Evolutionary conservation across 2,888 invertebrate species (phyloP).

Genomic region (Tipula helvola): DNA sequence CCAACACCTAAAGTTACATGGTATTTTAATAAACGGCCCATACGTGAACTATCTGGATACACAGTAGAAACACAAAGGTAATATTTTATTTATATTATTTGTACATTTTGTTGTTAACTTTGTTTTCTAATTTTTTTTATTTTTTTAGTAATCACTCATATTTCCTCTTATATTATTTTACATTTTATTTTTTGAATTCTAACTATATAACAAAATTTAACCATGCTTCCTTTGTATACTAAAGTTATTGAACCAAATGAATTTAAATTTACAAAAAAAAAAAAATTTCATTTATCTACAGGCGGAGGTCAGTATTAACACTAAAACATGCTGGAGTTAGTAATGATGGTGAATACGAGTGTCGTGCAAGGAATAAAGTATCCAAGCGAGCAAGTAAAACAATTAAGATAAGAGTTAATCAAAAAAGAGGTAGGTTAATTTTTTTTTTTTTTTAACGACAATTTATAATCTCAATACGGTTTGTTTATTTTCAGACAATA

Average conservation of each 20-base stretch:
- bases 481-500: not conserved
- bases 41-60: slow-evolving; percentile 33
- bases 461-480: not conserved
- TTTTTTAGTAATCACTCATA: slow-evolving; percentile 6
- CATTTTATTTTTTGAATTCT: not conserved
- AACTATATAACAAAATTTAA: not conserved
- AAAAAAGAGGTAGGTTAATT: not conserved
- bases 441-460: not conserved
- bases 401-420: slow-evolving; percentile 30
- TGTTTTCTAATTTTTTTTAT: not conserved
- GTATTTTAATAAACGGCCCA: slow-evolving; percentile 60
- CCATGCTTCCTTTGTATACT: not conserved
- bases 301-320: slow-evolving; percentile 73
- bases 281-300: slow-evolving; percentile 35
- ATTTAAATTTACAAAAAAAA: not conserved
- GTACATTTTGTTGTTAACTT: not conserved
- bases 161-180: slow-evolving; percentile 5
- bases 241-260: not conserved
- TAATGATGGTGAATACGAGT: slow-evolving; percentile 71
- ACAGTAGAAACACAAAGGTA: slow-evolving; percentile 35
- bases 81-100: slow-evolving; percentile 18
- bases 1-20: slow-evolving; percentile 74
- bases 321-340: slow-evolving; percentile 60
- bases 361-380: slow-evolving; percentile 52
- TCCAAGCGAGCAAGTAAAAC: slow-evolving; percentile 29